Percentiles rank a stretch among this genome's conserved stretches.
Conservation (phyloP, 2,888 invertebrate genomes). For the Drepanosiphum platanoidis region DNA sequence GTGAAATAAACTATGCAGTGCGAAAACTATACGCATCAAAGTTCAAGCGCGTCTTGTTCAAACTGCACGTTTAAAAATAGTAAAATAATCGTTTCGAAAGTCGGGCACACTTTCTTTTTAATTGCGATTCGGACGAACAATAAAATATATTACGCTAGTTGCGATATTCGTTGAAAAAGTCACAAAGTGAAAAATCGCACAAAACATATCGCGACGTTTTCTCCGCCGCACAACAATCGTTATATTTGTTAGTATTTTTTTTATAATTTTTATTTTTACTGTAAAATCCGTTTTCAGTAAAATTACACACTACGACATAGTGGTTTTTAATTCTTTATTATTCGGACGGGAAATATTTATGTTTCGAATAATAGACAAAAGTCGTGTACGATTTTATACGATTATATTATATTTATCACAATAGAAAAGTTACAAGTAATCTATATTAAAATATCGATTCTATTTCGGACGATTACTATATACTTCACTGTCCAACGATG, state of each 20-base stretch:
- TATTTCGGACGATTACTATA: too few species aligned
- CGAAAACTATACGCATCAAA: background rate
- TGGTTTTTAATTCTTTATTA: background rate
- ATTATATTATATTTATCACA: background rate
- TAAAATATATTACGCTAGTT: too few species aligned
- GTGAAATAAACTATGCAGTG: too few species aligned
- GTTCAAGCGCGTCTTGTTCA: background rate
- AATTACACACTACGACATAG: background rate
- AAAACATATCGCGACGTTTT: too few species aligned
- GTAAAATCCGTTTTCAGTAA: too few species aligned
- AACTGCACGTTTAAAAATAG: background rate
- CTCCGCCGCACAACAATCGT: too few species aligned
- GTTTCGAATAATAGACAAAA: background rate
- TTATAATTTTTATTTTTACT: too few species aligned
- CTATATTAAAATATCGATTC: too few species aligned
- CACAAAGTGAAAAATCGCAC: too few species aligned
- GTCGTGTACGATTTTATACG: background rate
- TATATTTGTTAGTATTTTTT: too few species aligned
- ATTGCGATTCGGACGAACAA: background rate
- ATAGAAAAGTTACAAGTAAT: background rate
- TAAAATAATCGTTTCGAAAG: background rate
- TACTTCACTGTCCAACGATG: too few species aligned
- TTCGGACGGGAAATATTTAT: background rate
- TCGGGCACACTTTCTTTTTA: background rate
- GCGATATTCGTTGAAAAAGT: too few species aligned